phyloP scores from a whole-genome alignment of 2,113 vertebrate species.

The Chauna torquata region DNA sequence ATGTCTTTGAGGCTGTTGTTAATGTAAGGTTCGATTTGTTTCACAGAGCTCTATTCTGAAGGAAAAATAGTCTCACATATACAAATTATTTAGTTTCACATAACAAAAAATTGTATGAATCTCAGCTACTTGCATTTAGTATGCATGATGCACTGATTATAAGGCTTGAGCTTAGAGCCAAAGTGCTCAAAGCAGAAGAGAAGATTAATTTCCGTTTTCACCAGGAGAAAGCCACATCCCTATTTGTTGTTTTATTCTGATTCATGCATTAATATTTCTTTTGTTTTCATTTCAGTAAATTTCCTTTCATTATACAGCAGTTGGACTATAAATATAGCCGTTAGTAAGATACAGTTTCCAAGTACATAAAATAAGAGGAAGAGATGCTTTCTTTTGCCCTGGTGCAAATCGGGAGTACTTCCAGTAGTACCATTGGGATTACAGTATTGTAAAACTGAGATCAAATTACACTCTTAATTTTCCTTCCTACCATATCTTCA shows the following conservation, averaged over 20 bases:
- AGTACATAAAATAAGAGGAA: neutral
- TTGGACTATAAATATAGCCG: neutral
- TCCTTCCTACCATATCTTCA: neutral
- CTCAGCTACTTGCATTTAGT: neutral
- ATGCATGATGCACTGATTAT: neutral
- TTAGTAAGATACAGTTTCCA: neutral
- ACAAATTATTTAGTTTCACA: neutral
- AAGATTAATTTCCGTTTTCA: conserved; percentile 12
- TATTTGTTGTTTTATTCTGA: conserved; percentile 17
- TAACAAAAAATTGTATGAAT: neutral
- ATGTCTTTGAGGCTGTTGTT: neutral
- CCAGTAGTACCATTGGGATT: neutral
- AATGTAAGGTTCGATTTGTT: neutral
- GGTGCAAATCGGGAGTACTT: neutral
- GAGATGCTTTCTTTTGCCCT: neutral
- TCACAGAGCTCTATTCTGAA: neutral
- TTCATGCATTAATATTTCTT: neutral
- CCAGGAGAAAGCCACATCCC: neutral
- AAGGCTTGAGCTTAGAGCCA: conserved; percentile 12
- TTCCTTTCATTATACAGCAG: conserved; percentile 21
- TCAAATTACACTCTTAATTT: neutral
- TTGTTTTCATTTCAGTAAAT: neutral
- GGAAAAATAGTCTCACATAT: neutral
- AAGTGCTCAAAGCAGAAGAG: conserved; percentile 10
- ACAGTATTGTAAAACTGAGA: neutral